These are phyloP conservation scores for Phyllostomus discolor DNA, from an alignment of 2,113 vertebrate genomes.

Conservation along the genomic window DNA sequence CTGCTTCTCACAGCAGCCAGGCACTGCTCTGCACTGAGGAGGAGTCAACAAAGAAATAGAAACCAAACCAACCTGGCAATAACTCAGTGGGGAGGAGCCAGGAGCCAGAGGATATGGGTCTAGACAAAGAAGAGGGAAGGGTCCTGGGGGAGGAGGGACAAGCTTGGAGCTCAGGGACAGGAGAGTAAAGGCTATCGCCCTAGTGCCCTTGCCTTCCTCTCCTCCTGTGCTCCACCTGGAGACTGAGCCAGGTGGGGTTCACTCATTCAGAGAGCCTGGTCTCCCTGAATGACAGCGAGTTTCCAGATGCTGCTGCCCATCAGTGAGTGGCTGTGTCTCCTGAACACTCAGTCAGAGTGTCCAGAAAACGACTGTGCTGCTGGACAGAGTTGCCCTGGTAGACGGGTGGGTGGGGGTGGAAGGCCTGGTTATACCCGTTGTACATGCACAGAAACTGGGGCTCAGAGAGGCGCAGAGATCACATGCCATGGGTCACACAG, in stretches of 20 bases:
- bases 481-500: no score
- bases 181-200: no score
- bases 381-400: no score
- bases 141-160: fast-evolving
- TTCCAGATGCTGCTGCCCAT: fast-evolving
- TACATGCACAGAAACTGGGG: neutral
- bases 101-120: neutral
- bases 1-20: neutral
- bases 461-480: neutral
- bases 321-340: neutral
- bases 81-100: slow-evolving; percentile 11
- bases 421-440: neutral
- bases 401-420: neutral
- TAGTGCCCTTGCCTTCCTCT: no score
- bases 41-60: neutral
- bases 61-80: neutral
- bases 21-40: neutral
- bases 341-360: fast-evolving
- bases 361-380: fast-evolving
- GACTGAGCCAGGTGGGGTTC: fast-evolving
- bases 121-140: neutral
- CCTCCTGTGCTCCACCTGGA: fast-evolving
- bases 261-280: neutral
- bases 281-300: fast-evolving
- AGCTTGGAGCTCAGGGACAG: fast-evolving